Percentiles rank a stretch among this genome's conserved stretches.
These are phyloP conservation scores for Phoronis australis DNA, from an alignment of 2,888 invertebrate genomes.

Conservation along the genomic window DNA sequence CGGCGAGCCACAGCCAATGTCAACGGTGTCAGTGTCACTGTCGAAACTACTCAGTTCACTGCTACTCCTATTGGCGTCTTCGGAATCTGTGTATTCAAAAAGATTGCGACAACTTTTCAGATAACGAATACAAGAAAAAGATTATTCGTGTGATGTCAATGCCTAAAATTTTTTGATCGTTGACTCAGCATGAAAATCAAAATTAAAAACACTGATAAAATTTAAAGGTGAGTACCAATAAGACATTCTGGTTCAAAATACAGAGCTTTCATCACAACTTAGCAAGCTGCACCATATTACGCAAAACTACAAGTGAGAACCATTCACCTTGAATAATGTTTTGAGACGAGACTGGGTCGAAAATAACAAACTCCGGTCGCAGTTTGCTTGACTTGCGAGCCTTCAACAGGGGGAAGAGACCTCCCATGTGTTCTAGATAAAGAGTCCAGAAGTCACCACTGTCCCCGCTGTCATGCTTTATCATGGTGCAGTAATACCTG, in stretches of 20 bases:
- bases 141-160: no score
- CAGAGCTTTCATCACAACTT: background rate
- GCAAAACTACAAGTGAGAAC: background rate
- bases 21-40: slow-evolving; percentile 65
- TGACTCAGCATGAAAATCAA: no score
- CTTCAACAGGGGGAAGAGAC: slow-evolving; percentile 89
- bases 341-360: slow-evolving; percentile 43
- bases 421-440: slow-evolving; percentile 93
- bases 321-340: background rate
- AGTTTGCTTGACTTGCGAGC: slow-evolving; percentile 95
- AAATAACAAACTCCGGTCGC: slow-evolving; percentile 93
- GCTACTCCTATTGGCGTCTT: no score
- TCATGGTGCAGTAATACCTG: slow-evolving; percentile 95
- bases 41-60: slow-evolving; percentile 53
- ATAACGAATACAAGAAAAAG: no score
- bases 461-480: slow-evolving; percentile 69
- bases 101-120: no score
- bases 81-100: no score
- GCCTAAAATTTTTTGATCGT: no score
- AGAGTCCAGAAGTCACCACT: slow-evolving; percentile 56
- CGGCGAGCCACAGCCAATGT: slow-evolving; percentile 75
- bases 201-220: no score
- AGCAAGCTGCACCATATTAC: background rate
- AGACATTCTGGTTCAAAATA: background rate
- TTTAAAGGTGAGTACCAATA: no score